phyloP scores from a whole-genome alignment of 2,113 vertebrate species.

The Dicaeum eximium region DNA sequence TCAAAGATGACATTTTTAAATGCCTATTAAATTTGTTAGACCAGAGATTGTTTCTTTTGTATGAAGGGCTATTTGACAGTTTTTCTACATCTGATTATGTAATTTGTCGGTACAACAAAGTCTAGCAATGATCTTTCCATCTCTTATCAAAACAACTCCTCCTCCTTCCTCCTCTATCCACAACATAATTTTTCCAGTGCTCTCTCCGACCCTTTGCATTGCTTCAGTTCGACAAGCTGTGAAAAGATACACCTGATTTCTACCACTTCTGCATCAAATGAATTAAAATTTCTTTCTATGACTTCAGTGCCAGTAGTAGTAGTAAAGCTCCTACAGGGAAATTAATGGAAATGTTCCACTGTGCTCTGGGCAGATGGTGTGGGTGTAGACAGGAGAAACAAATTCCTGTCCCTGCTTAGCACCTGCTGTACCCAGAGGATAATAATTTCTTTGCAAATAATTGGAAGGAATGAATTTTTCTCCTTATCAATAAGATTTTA shows the following conservation, averaged over 20 bases:
- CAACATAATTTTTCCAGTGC: neutral
- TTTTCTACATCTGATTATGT: neutral
- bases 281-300: neutral
- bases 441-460: neutral
- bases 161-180: neutral
- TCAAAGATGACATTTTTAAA: neutral
- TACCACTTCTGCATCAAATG: neutral
- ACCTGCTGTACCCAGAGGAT: neutral
- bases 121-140: neutral
- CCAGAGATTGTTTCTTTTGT: neutral
- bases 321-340: neutral
- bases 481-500: neutral
- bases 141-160: neutral
- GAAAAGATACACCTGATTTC: neutral
- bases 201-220: neutral
- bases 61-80: neutral
- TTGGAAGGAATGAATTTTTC: neutral
- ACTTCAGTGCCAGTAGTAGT: neutral
- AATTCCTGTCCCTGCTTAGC: neutral
- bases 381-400: neutral
- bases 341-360: neutral
- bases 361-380: neutral
- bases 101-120: neutral
- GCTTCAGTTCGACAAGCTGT: neutral
- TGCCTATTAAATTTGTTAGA: neutral